These are phyloP conservation scores for Parthenolecanium corni DNA, from an alignment of 2,888 invertebrate species.

Conservation along the genomic window DNA sequence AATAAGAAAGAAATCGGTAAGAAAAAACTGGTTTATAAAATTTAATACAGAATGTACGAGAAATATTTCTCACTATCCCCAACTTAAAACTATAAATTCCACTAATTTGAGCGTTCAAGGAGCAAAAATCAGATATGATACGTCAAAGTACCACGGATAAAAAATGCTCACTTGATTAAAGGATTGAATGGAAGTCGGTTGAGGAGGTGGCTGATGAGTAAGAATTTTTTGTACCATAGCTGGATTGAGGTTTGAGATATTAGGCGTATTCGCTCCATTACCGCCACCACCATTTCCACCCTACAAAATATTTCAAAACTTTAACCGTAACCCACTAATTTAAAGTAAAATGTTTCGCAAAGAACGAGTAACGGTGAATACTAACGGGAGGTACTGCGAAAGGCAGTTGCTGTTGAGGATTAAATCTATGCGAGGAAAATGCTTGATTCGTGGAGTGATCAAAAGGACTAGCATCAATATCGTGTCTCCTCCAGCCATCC, in stretches of 20 bases:
- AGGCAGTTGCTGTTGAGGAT: slow-evolving; percentile 33
- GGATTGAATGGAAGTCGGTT: slow-evolving; percentile 39
- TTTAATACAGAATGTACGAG: too few relatives aligned
- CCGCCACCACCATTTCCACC: slow-evolving; percentile 25
- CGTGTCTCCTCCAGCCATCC: slow-evolving; percentile 56
- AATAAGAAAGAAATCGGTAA: too few relatives aligned
- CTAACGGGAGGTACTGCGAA: slow-evolving; percentile 50
- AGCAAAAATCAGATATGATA: neutral
- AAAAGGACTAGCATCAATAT: slow-evolving; percentile 53
- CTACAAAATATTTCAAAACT: slow-evolving; percentile 10
- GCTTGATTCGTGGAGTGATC: slow-evolving; percentile 42
- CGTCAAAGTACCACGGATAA: neutral
- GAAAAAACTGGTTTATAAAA: too few relatives aligned
- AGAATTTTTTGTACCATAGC: slow-evolving; percentile 55
- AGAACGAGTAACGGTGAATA: slow-evolving; percentile 26
- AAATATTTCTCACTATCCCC: neutral
- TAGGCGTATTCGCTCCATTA: slow-evolving; percentile 29
- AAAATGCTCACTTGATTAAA: slow-evolving; percentile 16
- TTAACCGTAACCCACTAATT: neutral
- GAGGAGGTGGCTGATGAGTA: slow-evolving; percentile 44
- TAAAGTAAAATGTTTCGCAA: neutral
- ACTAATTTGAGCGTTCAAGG: neutral
- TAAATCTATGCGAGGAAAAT: slow-evolving; percentile 32
- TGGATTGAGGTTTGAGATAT: slow-evolving; percentile 35
- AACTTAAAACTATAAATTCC: neutral